phyloP scores from a whole-genome alignment of 2,113 vertebrate genomes.

The Catharus fuscescens region DNA sequence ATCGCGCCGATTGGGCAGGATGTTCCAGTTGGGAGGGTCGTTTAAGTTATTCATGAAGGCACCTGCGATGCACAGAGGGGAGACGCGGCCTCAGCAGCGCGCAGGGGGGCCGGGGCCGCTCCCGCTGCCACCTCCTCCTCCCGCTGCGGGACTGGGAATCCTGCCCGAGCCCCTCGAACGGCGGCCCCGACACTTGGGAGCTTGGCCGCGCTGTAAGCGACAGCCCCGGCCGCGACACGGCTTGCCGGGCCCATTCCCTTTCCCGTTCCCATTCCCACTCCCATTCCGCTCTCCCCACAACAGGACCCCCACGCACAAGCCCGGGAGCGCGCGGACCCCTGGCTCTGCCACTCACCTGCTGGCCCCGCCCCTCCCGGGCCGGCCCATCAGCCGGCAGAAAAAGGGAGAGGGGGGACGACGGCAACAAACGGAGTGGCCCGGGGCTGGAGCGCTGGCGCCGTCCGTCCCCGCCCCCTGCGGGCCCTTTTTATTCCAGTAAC shows the following conservation, averaged over 20 bases:
- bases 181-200: fast-evolving
- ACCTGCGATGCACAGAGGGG: conserved; percentile 8
- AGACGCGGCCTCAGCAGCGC: not conserved
- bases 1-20: conserved; percentile 79
- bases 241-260: fast-evolving
- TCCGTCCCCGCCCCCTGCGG: fast-evolving
- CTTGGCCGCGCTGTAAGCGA: not conserved
- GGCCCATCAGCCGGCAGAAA: not conserved
- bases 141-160: too few species aligned
- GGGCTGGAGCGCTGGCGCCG: fast-evolving
- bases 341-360: not conserved
- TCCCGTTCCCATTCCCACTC: fast-evolving
- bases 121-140: not conserved
- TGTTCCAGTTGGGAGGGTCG: conserved; percentile 93
- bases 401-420: not conserved
- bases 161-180: not conserved
- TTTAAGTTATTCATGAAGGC: conserved; percentile 94
- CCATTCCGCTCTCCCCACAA: not conserved
- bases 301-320: not conserved
- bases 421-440: fast-evolving
- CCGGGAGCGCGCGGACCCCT: fast-evolving
- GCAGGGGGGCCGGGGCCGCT: not conserved
- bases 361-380: not conserved
- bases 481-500: fast-evolving
- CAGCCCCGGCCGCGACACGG: not conserved